Evolutionary conservation across 2,888 invertebrate species (phyloP).

Genomic region (Lasius fuliginosus): DNA sequence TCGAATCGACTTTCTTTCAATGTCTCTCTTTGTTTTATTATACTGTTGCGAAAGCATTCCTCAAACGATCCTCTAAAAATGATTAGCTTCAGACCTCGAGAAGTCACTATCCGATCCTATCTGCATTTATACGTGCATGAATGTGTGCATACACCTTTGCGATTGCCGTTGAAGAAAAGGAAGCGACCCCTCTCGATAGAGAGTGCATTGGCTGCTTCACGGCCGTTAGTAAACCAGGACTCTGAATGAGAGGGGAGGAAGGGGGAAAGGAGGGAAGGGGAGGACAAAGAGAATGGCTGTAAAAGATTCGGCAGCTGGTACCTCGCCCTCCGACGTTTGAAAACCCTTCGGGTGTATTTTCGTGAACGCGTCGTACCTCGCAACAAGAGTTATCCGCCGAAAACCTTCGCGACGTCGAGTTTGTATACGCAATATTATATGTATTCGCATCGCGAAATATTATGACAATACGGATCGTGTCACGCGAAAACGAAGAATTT

Average conservation of each 20-base stretch:
- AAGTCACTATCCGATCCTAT: conserved; percentile 43
- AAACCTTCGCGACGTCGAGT: conserved; percentile 48
- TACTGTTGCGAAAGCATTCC: not conserved
- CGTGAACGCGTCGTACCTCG: conserved; percentile 9
- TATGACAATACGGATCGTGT: not conserved
- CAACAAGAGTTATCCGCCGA: conserved; percentile 18
- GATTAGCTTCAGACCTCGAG: conserved; percentile 3
- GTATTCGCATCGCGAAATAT: conserved; percentile 35
- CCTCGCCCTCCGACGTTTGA: conserved; percentile 43
- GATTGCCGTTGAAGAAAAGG: conserved; percentile 71
- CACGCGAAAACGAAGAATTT: conserved; percentile 31
- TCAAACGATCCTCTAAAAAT: conserved; percentile 7
- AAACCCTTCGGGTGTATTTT: conserved; percentile 37
- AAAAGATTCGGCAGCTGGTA: conserved; percentile 76
- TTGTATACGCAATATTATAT: not conserved
- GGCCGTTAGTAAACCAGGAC: conserved; percentile 60
- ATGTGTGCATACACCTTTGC: conserved; percentile 66
- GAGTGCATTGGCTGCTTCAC: conserved; percentile 75
- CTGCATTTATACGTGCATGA: conserved; percentile 57
- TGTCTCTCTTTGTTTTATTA: not conserved
- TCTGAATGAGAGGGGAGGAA: conserved; percentile 29
- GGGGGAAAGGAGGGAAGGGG: not conserved
- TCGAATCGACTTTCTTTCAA: not conserved
- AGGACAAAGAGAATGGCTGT: conserved; percentile 61
- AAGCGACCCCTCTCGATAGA: conserved; percentile 68